phyloP scores from a whole-genome alignment of 2,113 vertebrate species.

The Microcebus tavaratra region DNA sequence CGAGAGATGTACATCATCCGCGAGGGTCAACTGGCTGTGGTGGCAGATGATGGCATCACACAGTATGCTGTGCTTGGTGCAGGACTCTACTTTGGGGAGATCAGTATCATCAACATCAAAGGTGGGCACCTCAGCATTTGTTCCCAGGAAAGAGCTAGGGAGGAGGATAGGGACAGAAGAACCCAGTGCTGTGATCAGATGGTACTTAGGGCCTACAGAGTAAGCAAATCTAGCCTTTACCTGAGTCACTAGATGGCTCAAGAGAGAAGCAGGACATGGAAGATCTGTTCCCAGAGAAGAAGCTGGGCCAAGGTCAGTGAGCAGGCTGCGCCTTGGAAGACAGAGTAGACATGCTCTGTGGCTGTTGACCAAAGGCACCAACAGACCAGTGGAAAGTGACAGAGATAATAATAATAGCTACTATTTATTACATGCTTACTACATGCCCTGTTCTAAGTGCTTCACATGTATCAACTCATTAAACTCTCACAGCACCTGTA shows the following conservation, averaged over 20 bases:
- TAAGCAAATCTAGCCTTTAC: neutral
- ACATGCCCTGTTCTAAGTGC: neutral
- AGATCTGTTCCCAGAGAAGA: neutral
- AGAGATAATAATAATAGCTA: neutral
- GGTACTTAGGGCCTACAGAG: neutral
- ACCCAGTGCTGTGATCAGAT: neutral
- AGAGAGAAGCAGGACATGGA: neutral
- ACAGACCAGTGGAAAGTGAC: neutral
- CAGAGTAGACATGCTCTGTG: neutral
- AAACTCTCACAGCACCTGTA: neutral
- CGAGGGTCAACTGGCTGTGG: conserved; percentile 93
- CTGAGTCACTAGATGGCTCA: conserved; percentile 24
- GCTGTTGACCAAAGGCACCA: neutral
- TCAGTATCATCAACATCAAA: conserved; percentile 96
- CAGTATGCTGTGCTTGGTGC: conserved; percentile 90
- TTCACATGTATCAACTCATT: neutral
- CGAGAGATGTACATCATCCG: conserved; percentile 96
- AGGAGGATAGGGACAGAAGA: neutral
- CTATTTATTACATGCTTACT: neutral
- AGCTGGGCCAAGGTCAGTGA: conserved; percentile 4
- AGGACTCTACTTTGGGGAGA: conserved; percentile 96
- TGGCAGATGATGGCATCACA: conserved; percentile 92
- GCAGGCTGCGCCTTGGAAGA: neutral
- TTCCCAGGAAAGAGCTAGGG: neutral
- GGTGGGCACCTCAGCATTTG: conserved; percentile 79